These are phyloP conservation scores for Epizoanthus scotinus DNA, from an alignment of 92 coral and sea anemone species.

Conservation along the genomic window DNA sequence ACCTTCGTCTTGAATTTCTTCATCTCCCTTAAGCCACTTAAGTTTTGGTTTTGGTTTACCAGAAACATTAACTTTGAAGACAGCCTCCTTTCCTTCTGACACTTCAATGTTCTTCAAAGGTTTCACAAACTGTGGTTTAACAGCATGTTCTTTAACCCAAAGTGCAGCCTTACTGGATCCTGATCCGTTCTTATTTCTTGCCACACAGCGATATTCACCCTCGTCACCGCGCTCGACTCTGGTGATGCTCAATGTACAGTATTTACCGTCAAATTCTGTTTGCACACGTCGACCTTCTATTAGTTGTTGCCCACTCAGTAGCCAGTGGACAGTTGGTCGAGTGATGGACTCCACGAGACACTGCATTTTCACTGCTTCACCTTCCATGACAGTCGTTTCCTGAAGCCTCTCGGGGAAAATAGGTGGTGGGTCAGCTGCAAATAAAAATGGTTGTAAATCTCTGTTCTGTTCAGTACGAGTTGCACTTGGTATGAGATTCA, in stretches of 20 bases:
- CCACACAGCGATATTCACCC: slow-evolving; percentile 85
- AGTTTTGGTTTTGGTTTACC: slow-evolving; percentile 84
- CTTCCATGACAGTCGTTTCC: slow-evolving; percentile 80
- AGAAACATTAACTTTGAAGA: slow-evolving; percentile 70
- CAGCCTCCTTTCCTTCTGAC: slow-evolving; percentile 75
- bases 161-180: slow-evolving; percentile 76
- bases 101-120: slow-evolving; percentile 73
- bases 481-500: too few relatives aligned
- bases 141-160: slow-evolving; percentile 67
- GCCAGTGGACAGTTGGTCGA: slow-evolving; percentile 83
- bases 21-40: slow-evolving; percentile 76
- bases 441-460: not conserved
- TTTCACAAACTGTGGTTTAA: slow-evolving; percentile 71
- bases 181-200: slow-evolving; percentile 84
- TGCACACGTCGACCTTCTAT: slow-evolving; percentile 69
- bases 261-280: slow-evolving; percentile 74
- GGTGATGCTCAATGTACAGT: slow-evolving; percentile 69
- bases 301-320: slow-evolving; percentile 73
- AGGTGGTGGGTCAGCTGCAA: slow-evolving; percentile 57
- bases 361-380: slow-evolving; percentile 68
- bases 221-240: slow-evolving; percentile 67
- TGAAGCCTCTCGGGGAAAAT: slow-evolving; percentile 76
- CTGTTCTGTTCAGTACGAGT: too few relatives aligned
- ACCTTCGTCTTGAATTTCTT: slow-evolving; percentile 64
- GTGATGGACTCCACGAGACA: slow-evolving; percentile 78